phyloP scores from a whole-genome alignment of 2,797 vertebrate genomes.

The Rhincodon typus region DNA sequence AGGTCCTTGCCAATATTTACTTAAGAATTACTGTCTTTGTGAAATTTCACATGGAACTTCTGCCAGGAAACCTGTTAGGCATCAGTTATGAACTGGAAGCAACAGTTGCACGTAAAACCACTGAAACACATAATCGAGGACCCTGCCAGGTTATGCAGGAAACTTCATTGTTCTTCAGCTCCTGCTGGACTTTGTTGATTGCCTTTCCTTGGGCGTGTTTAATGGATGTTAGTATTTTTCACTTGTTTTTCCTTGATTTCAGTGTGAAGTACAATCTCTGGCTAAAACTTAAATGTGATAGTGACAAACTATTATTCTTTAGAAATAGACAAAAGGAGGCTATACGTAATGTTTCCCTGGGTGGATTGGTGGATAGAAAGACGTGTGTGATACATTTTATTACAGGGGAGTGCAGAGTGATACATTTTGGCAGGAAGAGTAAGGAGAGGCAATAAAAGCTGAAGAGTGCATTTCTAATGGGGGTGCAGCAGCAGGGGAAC shows the following conservation, averaged over 20 bases:
- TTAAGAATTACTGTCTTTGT: background rate
- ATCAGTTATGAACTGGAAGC: background rate
- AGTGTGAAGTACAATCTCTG: background rate
- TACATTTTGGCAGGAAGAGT: background rate
- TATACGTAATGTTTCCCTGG: background rate
- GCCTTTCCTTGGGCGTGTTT: background rate
- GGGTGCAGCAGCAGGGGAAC: too few species aligned
- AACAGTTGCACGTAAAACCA: background rate
- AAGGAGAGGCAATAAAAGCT: background rate
- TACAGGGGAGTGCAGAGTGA: background rate
- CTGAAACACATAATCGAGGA: background rate
- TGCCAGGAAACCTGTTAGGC: background rate
- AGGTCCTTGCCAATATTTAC: background rate
- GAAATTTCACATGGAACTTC: background rate
- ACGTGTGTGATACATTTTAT: background rate
- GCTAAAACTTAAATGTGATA: background rate
- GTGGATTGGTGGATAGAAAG: background rate
- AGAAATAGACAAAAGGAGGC: background rate
- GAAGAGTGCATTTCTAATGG: too few species aligned
- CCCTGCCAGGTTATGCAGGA: background rate
- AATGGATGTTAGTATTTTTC: background rate
- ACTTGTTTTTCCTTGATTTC: background rate
- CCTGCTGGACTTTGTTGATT: background rate
- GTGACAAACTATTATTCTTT: background rate
- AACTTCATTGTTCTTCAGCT: conserved; percentile 23